Evolutionary conservation across 2,797 vertebrate species (phyloP).

Genomic region (Danio aesculapii): DNA sequence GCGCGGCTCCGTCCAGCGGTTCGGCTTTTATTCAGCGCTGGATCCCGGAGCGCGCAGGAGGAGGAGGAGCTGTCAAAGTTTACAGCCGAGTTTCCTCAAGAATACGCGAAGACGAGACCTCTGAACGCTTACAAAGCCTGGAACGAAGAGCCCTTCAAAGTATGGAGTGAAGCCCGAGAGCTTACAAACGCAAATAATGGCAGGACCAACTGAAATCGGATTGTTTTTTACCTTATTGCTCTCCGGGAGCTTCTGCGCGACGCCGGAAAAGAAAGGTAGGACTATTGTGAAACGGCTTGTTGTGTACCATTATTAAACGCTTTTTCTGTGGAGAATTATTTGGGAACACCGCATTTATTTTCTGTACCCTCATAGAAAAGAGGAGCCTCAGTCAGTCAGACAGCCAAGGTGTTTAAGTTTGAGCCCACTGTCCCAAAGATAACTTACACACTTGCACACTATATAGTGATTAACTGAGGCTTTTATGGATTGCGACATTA

Average conservation of each 20-base stretch:
- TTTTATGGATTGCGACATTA: not conserved
- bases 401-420: slow-evolving; percentile 41
- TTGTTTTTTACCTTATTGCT: slow-evolving; percentile 72
- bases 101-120: slow-evolving; percentile 10
- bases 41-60: slow-evolving; percentile 35
- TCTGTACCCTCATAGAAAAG: slow-evolving; percentile 17
- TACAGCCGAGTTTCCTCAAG: slow-evolving; percentile 58
- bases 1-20: slow-evolving; percentile 57
- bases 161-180: slow-evolving; percentile 70
- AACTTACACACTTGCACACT: not conserved
- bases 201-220: slow-evolving; percentile 66
- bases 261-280: slow-evolving; percentile 80
- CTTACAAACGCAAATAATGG: slow-evolving; percentile 66
- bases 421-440: slow-evolving; percentile 20
- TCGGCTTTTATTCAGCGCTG: not conserved
- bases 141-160: not conserved
- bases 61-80: slow-evolving; percentile 83
- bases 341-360: slow-evolving; percentile 12
- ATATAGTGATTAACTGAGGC: not conserved
- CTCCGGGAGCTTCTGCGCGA: slow-evolving; percentile 63
- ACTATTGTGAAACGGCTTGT: slow-evolving; percentile 6
- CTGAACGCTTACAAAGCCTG: not conserved
- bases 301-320: not conserved
- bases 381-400: not conserved
- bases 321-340: not conserved